These are phyloP conservation scores for Prinia subflava DNA, from an alignment of 2,113 vertebrate species.

Conservation along the genomic window DNA sequence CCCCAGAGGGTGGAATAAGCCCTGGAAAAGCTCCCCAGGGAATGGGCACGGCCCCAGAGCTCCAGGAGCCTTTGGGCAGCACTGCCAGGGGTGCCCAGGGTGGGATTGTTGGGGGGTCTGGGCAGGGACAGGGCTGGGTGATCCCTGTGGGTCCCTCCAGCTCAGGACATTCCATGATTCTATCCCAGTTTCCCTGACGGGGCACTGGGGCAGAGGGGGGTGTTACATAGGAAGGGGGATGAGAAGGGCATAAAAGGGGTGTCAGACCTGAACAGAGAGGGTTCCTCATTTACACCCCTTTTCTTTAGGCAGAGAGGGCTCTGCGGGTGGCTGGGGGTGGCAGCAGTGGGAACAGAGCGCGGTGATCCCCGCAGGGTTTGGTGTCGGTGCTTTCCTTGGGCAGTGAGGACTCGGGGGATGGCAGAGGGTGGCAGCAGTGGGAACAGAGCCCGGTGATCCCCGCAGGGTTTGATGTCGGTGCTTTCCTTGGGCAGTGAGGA, in stretches of 20 bases:
- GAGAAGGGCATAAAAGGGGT: too few relatives aligned
- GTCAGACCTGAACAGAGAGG: fast-evolving
- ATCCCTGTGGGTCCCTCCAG: neutral
- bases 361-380: fast-evolving
- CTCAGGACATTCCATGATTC: fast-evolving
- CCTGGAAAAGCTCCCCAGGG: neutral
- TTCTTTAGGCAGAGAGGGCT: fast-evolving
- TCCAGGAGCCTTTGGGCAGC: neutral
- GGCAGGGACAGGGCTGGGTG: too few relatives aligned
- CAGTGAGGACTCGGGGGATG: neutral
- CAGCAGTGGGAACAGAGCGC: fast-evolving
- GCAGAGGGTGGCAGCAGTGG: too few relatives aligned
- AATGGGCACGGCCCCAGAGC: neutral
- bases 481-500: neutral
- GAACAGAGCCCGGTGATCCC: fast-evolving
- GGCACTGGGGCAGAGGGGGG: fast-evolving
- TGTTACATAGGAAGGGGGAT: fast-evolving
- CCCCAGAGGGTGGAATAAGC: neutral
- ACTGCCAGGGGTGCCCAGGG: neutral
- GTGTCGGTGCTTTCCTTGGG: too few relatives aligned
- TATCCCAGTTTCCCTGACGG: neutral
- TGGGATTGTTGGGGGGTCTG: neutral
- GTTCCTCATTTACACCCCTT: fast-evolving
- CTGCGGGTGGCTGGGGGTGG: too few relatives aligned
- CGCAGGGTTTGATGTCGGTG: too few relatives aligned